Base-by-base conservation (phyloP, 2,888 invertebrate genomes). In the Pandemis cinnamomeana region DNA sequence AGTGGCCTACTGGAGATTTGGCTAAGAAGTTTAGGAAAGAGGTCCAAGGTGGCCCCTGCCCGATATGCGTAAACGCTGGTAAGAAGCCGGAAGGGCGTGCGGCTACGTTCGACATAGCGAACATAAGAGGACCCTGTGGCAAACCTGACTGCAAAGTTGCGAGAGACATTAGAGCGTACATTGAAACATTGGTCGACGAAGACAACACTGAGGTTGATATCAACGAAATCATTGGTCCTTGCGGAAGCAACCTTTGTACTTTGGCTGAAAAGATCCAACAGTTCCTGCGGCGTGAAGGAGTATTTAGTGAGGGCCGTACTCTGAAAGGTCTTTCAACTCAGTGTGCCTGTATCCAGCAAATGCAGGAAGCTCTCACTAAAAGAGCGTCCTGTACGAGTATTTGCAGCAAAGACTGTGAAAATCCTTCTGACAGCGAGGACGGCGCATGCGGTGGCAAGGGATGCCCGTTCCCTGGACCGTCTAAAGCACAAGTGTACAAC, bases 121-220 rank as follows among this genome's bases (percentile, higher is more conserved):
- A 92, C 72, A 89, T 94, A 76, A 86, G 91, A 84, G 94, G 94
- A 2, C 93, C 92, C 55, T 94, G 94, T 73, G 93, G 93, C 7
- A 89, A 82, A 81, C 80, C 86, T n/a, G 92, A 93, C 73, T 94
- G 94, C 71, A 89, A 86, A 82, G 89, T 94, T 79, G 93, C 93
- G 11, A 89, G 92, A 83, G 87, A 89, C 72, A 82, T 94, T 75
- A 85, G 91, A 78, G 87, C 87, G 27, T 94, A 92, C 75, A 90
- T 94, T 51, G 91, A 91, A 84, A 88, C 87, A 67, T 84, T 93
- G 3, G 87, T 92, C 8, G 88, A 87, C 41, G 93, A 94, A 85
- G 93, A 94, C 73, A 84, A 89, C 55, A 80, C 83, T 77, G 88
- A 87, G 80, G 84, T 94, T 58, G 81, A 87, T 76, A 81, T 94